Base-by-base conservation (phyloP, 1,140 invertebrate genomes). In the Branchinecta lynchi region DNA sequence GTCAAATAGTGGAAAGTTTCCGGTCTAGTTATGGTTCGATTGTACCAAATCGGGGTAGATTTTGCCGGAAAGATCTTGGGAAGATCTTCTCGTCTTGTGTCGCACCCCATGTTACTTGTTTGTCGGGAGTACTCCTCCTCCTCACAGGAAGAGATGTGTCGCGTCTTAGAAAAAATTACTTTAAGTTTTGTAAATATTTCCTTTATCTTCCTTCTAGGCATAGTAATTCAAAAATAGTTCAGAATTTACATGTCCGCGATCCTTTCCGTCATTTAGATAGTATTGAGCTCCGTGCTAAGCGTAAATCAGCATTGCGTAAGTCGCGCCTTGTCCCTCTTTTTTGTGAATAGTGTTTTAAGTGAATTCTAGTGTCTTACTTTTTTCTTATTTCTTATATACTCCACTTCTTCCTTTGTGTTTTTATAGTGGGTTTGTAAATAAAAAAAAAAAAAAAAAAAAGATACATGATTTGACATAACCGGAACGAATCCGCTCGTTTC, bases 251-350 rank as follows among this genome's bases (percentile, higher is more conserved):
- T 60, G 51, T 60, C 51, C 51, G 51, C 51, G 51, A 60, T 60
- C 51, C 51, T 60, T 60, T 60, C 17, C 51, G 17, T 60, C 51
- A 60, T 60, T 60, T 60, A 20, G 51, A 60, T 60, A 60, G 51
- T 60, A 60, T 60, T 60, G 51, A 60, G 51, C 51, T 60, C 51
- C 51, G 51, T 60, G 51, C 51, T 60, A 60, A 60, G 51, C 51
- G 51, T 60, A 60, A 60, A 60, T 60, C 51, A 60, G 17, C 51
- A 60, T 60, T 20, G 17, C 12, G 12, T 15, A 60, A 60, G 51
- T 60, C 51, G 51, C 51, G 51, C 17, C 51, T 60, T 20, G 51
- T 60, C 2, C 51, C 51, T 60, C 51, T 60, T 60, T 60, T 60
- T 60, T 60, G 51, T 60, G 51, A 60, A 60, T 60, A 60, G 51